Evolutionary conservation across 2,888 invertebrate genomes (phyloP).

Genomic region (Camponotus fellah): DNA sequence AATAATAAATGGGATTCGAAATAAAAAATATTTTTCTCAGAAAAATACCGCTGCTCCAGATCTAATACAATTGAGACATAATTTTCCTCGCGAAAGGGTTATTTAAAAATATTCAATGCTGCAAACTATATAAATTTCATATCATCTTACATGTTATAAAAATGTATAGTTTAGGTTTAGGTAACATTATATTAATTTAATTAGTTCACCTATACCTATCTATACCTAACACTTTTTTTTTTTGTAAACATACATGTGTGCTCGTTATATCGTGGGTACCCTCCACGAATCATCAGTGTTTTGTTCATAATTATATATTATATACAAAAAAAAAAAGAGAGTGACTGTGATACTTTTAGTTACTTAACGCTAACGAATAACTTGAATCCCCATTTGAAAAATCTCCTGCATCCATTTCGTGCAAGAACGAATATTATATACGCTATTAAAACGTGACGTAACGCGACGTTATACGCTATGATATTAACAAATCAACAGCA

Average conservation of each 20-base stretch:
- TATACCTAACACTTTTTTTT: slow-evolving; percentile 73
- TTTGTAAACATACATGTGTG: slow-evolving; percentile 60
- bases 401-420: slow-evolving; percentile 19
- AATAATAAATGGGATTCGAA: not conserved
- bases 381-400: slow-evolving; percentile 14
- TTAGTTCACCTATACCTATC: slow-evolving; percentile 73
- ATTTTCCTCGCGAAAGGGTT: slow-evolving; percentile 41
- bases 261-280: slow-evolving; percentile 25
- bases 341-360: slow-evolving; percentile 34
- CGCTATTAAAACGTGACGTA: slow-evolving; percentile 35
- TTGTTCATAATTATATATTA: slow-evolving; percentile 34
- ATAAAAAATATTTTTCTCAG: not conserved
- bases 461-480: slow-evolving; percentile 33
- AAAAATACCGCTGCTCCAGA: not conserved
- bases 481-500: slow-evolving; percentile 69
- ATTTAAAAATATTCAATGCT: slow-evolving; percentile 80
- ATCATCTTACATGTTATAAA: slow-evolving; percentile 78
- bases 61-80: not conserved
- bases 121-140: slow-evolving; percentile 76
- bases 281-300: slow-evolving; percentile 16
- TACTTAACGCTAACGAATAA: slow-evolving; percentile 42
- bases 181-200: slow-evolving; percentile 77
- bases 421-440: slow-evolving; percentile 44
- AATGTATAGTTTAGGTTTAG: slow-evolving; percentile 74
- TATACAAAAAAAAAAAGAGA: slow-evolving; percentile 28